Evolutionary conservation across 1,140 invertebrate species (phyloP).

Genomic region (Lepidurus apus): DNA sequence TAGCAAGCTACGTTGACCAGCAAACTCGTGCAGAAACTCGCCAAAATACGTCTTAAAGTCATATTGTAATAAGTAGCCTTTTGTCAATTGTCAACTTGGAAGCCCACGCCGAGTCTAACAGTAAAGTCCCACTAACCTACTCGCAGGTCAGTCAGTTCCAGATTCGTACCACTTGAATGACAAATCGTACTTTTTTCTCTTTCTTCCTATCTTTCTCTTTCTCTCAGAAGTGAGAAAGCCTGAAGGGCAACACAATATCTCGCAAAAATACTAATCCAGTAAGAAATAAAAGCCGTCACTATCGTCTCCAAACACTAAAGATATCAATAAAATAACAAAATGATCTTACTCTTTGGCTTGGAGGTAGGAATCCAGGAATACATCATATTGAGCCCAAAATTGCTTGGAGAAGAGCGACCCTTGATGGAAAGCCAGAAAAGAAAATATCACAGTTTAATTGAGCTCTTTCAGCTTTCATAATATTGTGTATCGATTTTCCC

Average conservation of each 20-base stretch:
- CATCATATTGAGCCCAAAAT: constrained; percentile 45
- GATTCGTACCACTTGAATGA: neutral
- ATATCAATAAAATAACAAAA: neutral
- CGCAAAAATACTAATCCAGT: neutral
- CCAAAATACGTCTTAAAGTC: neutral
- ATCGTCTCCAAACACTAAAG: neutral
- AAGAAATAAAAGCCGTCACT: neutral
- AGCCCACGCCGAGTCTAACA: neutral
- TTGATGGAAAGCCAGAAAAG: constrained; percentile 37
- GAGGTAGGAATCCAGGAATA: constrained; percentile 43
- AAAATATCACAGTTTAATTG: neutral
- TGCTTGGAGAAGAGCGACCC: constrained; percentile 43
- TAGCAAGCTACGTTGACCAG: neutral
- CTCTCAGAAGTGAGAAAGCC: neutral
- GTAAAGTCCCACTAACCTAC: constrained; percentile 21
- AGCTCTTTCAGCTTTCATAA: no score
- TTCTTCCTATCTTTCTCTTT: neutral
- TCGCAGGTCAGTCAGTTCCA: neutral
- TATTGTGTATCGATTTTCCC: no score
- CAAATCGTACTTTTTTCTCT: neutral
- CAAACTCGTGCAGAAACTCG: neutral
- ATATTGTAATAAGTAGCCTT: neutral
- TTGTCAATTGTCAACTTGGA: constrained; percentile 5
- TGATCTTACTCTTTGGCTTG: constrained; percentile 43
- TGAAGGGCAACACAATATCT: neutral